These are phyloP conservation scores for Pipistrellus kuhlii DNA, from an alignment of 2,797 vertebrate species.

Conservation along the genomic window DNA sequence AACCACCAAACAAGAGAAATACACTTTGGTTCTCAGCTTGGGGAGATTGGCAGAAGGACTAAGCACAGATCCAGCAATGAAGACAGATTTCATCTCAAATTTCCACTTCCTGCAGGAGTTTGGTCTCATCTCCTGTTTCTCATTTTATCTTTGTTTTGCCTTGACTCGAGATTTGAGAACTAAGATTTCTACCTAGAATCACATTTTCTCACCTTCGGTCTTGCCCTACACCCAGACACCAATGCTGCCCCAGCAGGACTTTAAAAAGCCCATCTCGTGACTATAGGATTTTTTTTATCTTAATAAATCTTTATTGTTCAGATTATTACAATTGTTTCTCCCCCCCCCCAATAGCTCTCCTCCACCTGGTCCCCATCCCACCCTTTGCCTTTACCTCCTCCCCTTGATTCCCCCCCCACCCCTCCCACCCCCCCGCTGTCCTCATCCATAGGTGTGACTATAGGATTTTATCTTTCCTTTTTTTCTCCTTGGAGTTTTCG, in stretches of 20 bases:
- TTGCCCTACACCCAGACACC: neutral
- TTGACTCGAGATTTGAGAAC: conserved; percentile 6
- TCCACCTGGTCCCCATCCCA: no score
- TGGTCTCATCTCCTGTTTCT: neutral
- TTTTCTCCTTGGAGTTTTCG: neutral
- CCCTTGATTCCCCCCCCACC: no score
- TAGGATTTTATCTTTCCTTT: neutral
- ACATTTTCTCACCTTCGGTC: neutral
- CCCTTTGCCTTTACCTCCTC: no score
- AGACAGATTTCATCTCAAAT: conserved; percentile 7
- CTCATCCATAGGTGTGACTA: neutral
- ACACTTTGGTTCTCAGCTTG: neutral
- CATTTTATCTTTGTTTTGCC: conserved; percentile 13
- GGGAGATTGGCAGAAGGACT: neutral
- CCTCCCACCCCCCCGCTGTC: no score
- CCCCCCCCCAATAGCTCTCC: no score
- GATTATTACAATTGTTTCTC: no score
- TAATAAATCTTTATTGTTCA: no score
- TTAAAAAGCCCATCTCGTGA: neutral
- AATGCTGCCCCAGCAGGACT: rapidly evolving
- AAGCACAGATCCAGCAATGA: neutral
- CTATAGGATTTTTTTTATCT: neutral
- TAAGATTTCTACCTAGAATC: neutral
- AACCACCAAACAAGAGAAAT: conserved; percentile 40
- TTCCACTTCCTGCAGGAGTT: neutral